Conservation (phyloP, 2,797 vertebrate species). For the Sebastes trivittatus region DNA sequence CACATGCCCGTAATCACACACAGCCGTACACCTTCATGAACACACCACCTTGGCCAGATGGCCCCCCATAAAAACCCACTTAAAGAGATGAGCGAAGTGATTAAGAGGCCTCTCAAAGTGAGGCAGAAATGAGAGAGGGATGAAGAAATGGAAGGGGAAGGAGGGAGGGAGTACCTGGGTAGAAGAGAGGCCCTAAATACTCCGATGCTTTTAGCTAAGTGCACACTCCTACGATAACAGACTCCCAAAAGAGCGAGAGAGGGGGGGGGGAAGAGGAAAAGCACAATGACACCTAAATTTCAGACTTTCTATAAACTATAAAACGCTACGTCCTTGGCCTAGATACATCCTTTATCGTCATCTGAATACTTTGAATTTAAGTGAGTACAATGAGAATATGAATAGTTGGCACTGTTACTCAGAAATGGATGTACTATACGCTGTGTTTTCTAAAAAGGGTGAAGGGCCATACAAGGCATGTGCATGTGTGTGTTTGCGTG, state of each 20-base stretch:
- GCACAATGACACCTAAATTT: conserved; percentile 76
- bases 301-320: conserved; percentile 75
- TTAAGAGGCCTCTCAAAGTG: conserved; percentile 82
- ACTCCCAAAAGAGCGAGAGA: conserved; percentile 67
- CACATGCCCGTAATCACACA: conserved; percentile 72
- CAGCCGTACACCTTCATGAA: conserved; percentile 73
- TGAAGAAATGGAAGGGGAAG: conserved; percentile 65
- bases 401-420: conserved; percentile 50
- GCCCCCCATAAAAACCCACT: conserved; percentile 84
- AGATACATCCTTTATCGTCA: conserved; percentile 68
- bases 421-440: conserved; percentile 26
- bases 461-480: conserved; percentile 23
- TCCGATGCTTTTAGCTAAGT: conserved; percentile 80
- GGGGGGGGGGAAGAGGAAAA: neutral
- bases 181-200: conserved; percentile 75
- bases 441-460: conserved; percentile 29
- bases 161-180: conserved; percentile 70
- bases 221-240: conserved; percentile 74
- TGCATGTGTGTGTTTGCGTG: neutral
- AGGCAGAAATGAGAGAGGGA: conserved; percentile 75
- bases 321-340: conserved; percentile 76
- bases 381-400: conserved; percentile 62
- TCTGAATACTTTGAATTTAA: conserved; percentile 63
- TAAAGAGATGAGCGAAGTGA: conserved; percentile 85
- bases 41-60: conserved; percentile 84